Base-by-base conservation (phyloP, 2,113 vertebrate genomes). In the Otocyon megalotis region DNA sequence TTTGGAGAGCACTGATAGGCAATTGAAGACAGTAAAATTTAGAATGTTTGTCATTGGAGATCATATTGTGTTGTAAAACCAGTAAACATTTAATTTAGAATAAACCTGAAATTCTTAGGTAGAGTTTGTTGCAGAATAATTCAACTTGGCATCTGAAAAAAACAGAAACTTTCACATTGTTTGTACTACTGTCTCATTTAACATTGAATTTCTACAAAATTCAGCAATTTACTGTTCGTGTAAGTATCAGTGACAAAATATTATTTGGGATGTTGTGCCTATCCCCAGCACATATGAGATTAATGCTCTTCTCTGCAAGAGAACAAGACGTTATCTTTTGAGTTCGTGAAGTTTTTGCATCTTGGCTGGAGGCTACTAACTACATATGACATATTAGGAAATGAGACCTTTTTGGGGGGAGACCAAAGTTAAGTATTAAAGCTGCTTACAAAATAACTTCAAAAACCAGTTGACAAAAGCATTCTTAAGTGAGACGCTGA, bases 1-100 rank as follows among this genome's bases (percentile, higher is more conserved):
- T 95, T 96, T 82, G 74, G n/a, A 97, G 50, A 50, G 17, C 95
- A 95, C 67, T 93, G 86, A 94, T 80, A 69, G 85, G 63, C 72
- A 96, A 43, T 11, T 90, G 72, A 85, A 98, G 81, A 93, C 5
- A 67, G 32, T 67, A 80, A 50, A 30, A 93, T 97, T 97, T 67
- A 91, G 93, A 43, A 54, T 95, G 24, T 37, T 93, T 80, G 5
- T 24, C 32, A 88, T 24, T 92, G 43, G 83, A 76, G 83, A 92
- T 74, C 26, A 35, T 74, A 69, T 81, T 72, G 16, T 74, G 65
- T 81, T 72, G 19, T 90, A 72, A 96, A 96, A 93, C 56, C 43
- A 87, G 22, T 20, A 37, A 89, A 88, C 15, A 63, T 71, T 62
- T 82, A 28, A 82, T 81, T 88, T 74, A 37, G 84, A 93, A 79